A percentile compares a stretch with the other conserved stretches of the same genome.
phyloP scores from a whole-genome alignment of 1,140 invertebrate genomes.

The Philotrypesis tridentata region DNA sequence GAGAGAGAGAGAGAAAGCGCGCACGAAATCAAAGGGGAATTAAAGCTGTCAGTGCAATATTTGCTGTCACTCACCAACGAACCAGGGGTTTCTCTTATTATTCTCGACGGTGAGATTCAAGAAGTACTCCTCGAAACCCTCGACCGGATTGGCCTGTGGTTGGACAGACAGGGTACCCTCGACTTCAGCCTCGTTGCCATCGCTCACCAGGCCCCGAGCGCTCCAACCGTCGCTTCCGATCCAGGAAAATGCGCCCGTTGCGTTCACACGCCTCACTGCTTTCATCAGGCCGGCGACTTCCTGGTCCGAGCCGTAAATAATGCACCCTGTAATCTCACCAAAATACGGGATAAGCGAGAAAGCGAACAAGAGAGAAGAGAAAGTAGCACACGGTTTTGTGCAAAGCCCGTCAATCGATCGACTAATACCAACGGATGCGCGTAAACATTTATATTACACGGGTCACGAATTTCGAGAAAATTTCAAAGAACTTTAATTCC shows the following conservation, averaged over 20 bases:
- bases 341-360: neutral
- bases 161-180: slow-evolving; percentile 94
- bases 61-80: slow-evolving; percentile 83
- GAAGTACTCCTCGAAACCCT: slow-evolving; percentile 92
- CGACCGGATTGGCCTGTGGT: slow-evolving; percentile 90
- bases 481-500: neutral
- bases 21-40: neutral
- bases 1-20: no score
- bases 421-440: neutral
- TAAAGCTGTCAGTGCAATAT: neutral
- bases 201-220: slow-evolving; percentile 86
- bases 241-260: slow-evolving; percentile 94
- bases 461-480: neutral
- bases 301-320: slow-evolving; percentile 96
- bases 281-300: slow-evolving; percentile 96
- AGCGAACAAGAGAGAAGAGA: neutral
- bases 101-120: slow-evolving; percentile 88
- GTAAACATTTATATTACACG: neutral
- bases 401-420: neutral
- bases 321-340: slow-evolving; percentile 82
- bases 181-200: slow-evolving; percentile 91
- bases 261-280: slow-evolving; percentile 88
- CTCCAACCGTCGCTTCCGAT: slow-evolving; percentile 96
- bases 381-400: neutral
- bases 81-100: slow-evolving; percentile 94